Conservation (phyloP, 2,113 vertebrate genomes). For the Tragelaphus scriptus region DNA sequence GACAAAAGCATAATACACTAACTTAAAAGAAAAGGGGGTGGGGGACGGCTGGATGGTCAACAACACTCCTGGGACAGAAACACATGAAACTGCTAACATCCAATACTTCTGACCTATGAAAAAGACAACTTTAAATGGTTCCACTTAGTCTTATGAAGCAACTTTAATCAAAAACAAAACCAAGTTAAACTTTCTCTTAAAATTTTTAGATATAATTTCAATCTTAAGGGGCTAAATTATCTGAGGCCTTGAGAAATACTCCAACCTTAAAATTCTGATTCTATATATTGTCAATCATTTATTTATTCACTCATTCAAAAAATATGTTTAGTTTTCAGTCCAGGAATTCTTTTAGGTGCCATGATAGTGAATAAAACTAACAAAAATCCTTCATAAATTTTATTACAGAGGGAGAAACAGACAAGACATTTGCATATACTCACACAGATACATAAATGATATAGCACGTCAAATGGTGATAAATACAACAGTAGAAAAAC, state of each 20-base stretch:
- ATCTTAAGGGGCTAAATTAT: neutral
- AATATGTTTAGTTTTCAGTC: neutral
- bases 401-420: neutral
- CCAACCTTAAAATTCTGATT: neutral
- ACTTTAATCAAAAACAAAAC: neutral
- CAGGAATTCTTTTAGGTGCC: neutral
- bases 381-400: neutral
- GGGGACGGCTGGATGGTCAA: neutral
- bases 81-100: neutral
- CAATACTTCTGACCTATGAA: neutral
- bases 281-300: neutral
- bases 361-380: neutral
- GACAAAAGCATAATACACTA: neutral
- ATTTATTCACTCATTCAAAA: neutral
- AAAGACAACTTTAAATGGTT: neutral
- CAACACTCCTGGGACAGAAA: neutral
- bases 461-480: neutral
- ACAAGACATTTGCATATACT: neutral
- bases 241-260: neutral
- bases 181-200: neutral
- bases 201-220: neutral
- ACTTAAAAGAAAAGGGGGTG: neutral
- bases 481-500: neutral
- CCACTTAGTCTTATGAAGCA: neutral
- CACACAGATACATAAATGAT: neutral